Base-by-base conservation (phyloP, 1,140 invertebrate genomes). In the Sminthurinus signatus region DNA sequence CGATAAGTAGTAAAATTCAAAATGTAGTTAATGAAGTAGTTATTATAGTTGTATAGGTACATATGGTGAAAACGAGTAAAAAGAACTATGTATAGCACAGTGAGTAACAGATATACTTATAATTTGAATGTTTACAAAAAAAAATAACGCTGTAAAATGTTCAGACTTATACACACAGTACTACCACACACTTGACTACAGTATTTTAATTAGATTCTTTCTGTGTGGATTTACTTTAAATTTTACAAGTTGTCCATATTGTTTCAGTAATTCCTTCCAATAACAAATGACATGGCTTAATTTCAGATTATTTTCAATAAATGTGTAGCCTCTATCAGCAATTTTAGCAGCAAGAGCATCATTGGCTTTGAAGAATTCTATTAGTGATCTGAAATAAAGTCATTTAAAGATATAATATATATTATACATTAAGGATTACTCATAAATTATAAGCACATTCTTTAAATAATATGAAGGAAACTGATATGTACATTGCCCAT, bases 261-360 rank as follows among this genome's bases (percentile, higher is more conserved):
- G 80, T 64, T 81, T 83, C 0, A 98, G 75, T 27, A 98, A 78
- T 67, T 83, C 85, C 72, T 81, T 82, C 94, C 94, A 98, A 76
- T 93, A 98, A 73, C 88, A 67, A 65, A 79, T 80, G 2, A 97
- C 79, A 78, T 96, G 87, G 60, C 85, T 81, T 80, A 95, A 86
- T 72, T 81, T 83, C 39, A 98, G 81, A 79, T 93, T 85, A 52
- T 91, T 80, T 84, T 83, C 86, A 68, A 97, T 86, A 75, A 95
- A 89, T 66, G 88, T 75, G 74, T 83, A 85, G 1, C 91, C 91
- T 71, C 83, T 81, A 59, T 86, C 75, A n/a, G 93, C 92, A 64
- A 98, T 96, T 74, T 86, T 78, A 74, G 84, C 79, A 1, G 85
- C 86, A 52, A 92, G 61, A 3, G 80, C 75, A 74, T 96, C 88